Conservation (phyloP, 2,888 invertebrate species). For the Prosapia bicincta region DNA sequence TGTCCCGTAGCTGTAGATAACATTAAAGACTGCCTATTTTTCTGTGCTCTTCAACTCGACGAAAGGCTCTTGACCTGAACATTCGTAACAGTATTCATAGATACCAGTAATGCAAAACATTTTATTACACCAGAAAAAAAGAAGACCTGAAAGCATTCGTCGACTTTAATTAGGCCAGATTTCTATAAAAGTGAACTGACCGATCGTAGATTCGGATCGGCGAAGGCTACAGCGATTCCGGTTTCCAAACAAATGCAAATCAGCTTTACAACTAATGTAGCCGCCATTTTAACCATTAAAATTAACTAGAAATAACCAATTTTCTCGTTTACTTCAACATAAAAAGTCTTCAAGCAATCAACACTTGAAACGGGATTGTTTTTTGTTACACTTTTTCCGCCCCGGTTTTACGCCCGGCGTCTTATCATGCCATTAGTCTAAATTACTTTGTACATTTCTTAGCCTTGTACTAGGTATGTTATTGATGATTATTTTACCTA, state of each 20-base stretch:
- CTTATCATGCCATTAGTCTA: not conserved
- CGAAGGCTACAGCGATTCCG: constrained; percentile 3
- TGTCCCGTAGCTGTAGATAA: too few species aligned
- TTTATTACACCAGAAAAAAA: too few species aligned
- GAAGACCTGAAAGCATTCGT: not conserved
- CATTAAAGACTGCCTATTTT: too few species aligned
- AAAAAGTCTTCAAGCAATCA: not conserved
- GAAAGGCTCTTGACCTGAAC: too few species aligned
- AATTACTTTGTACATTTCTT: not conserved
- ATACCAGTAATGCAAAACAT: too few species aligned
- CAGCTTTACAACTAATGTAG: constrained; percentile 8
- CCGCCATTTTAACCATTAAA: constrained; percentile 9
- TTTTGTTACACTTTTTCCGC: not conserved
- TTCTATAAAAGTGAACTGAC: constrained; percentile 17
- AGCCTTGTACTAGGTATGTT: not conserved
- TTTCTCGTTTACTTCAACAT: not conserved
- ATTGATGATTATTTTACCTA: not conserved
- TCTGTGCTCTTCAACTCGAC: too few species aligned
- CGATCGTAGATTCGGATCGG: constrained; percentile 15
- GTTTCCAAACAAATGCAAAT: constrained; percentile 29
- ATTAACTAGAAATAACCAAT: constrained; percentile 6
- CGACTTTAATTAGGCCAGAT: constrained; percentile 24
- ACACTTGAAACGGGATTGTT: not conserved
- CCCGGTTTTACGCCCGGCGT: not conserved
- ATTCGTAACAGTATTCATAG: too few species aligned